A percentile compares a stretch with the other conserved stretches of the same genome.
Conservation (phyloP, 2,113 vertebrate genomes). For the Platysternon megacephalum region DNA sequence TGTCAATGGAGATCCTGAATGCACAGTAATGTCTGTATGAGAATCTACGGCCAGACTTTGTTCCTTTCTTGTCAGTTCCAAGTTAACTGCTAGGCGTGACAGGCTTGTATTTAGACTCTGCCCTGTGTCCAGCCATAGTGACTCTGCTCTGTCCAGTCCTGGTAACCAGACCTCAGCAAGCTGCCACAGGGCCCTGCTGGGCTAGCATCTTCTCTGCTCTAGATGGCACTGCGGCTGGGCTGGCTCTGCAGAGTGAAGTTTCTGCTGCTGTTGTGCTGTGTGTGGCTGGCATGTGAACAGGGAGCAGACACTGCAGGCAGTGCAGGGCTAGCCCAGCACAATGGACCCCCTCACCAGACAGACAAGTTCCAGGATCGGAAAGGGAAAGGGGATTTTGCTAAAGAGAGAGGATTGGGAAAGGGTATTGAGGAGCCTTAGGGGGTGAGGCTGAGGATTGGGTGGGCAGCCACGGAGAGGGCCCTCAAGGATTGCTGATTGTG, state of each 20-base stretch:
- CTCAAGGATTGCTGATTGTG: background rate
- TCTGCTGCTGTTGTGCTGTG: background rate
- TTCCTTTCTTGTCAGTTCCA: background rate
- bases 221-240: background rate
- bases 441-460: background rate
- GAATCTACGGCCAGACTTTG: background rate
- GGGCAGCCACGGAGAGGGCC: background rate
- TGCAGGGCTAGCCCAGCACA: background rate
- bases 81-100: background rate
- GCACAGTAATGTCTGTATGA: background rate
- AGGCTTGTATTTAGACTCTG: background rate
- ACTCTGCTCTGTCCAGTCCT: background rate
- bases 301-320: background rate
- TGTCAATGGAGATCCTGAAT: background rate
- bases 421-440: background rate
- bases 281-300: background rate
- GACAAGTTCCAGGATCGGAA: background rate
- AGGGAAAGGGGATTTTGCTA: background rate
- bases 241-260: background rate
- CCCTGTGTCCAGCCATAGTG: fast-evolving
- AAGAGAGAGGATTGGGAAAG: background rate
- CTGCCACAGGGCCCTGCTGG: background rate
- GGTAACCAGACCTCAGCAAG: background rate
- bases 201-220: background rate
- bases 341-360: background rate